Evolutionary conservation across 30 jellyfish, hydroid and myxozoan genomes (phyloP).

Genomic region (Haliclystus octoradiatus): DNA sequence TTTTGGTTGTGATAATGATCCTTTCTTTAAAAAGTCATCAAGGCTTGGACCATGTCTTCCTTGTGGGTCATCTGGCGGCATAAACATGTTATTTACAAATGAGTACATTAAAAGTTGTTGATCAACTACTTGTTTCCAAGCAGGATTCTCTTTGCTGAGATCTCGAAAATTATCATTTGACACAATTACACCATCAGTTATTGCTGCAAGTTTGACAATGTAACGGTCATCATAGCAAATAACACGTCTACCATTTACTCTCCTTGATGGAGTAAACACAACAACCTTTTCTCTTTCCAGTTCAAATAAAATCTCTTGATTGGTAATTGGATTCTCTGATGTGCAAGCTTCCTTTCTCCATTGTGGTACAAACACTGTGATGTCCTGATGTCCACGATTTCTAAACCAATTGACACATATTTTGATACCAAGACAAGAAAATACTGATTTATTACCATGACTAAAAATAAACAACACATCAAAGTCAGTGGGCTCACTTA

Average conservation of each 20-base stretch:
- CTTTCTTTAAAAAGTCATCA: conserved; percentile 56
- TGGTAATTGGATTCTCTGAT: conserved; percentile 68
- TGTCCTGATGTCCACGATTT: conserved; percentile 70
- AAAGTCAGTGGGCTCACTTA: too few relatives aligned
- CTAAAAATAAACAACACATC: conserved; percentile 20
- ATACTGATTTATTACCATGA: conserved; percentile 78
- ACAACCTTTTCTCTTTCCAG: conserved; percentile 59
- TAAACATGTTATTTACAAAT: conserved; percentile 63
- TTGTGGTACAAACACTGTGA: conserved; percentile 80
- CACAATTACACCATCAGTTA: conserved; percentile 70
- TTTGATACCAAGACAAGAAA: conserved; percentile 70
- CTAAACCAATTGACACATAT: conserved; percentile 70
- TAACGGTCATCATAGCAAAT: conserved; percentile 83
- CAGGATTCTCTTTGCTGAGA: conserved; percentile 57
- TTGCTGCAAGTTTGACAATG: conserved; percentile 65
- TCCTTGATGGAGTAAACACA: conserved; percentile 78
- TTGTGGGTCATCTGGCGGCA: conserved; percentile 93
- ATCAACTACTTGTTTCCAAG: conserved; percentile 60
- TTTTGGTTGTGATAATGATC: conserved; percentile 33
- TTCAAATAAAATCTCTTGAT: conserved; percentile 48
- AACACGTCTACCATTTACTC: conserved; percentile 76
- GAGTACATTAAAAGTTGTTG: conserved; percentile 72
- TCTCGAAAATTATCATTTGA: conserved; percentile 86
- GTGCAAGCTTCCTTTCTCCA: conserved; percentile 82
- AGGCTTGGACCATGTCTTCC: conserved; percentile 83